A percentile compares a stretch with the other conserved stretches of the same genome.
These are phyloP conservation scores for Rhynchomys soricoides DNA, from an alignment of 2,113 vertebrate genomes.

Conservation along the genomic window DNA sequence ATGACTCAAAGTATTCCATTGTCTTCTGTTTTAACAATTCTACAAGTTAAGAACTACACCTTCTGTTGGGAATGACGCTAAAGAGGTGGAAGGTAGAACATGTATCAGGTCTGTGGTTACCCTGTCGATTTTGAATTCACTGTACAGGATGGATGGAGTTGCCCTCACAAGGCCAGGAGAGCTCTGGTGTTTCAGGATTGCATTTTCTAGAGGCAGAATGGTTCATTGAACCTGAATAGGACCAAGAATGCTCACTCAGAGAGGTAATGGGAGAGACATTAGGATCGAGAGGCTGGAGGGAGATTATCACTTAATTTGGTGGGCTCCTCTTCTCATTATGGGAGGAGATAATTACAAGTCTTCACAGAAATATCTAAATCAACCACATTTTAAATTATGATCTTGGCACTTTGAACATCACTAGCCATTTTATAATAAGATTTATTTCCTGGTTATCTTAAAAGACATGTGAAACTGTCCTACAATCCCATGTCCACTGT, in stretches of 20 bases:
- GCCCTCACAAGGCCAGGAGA: background rate
- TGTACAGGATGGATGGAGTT: background rate
- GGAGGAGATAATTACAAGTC: background rate
- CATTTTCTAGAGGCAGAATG: background rate
- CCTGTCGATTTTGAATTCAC: background rate
- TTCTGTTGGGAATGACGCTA: background rate
- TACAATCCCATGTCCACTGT: slow-evolving; percentile 32
- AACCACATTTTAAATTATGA: slow-evolving; percentile 10
- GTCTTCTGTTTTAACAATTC: background rate
- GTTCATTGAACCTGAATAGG: background rate
- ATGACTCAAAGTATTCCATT: background rate
- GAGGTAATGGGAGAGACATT: background rate
- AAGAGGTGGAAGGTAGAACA: background rate
- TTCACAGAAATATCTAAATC: slow-evolving; percentile 18
- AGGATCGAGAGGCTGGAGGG: background rate
- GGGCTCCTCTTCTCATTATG: background rate
- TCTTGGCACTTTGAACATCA: background rate
- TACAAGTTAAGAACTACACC: background rate
- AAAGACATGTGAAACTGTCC: slow-evolving; percentile 51
- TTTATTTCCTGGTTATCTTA: slow-evolving; percentile 12
- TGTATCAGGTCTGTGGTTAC: background rate
- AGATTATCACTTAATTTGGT: background rate
- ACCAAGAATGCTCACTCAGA: background rate
- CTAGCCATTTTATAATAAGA: background rate
- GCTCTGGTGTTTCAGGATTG: background rate